phyloP scores from a whole-genome alignment of 2,888 invertebrate species.

The Microctonus hyperodae region DNA sequence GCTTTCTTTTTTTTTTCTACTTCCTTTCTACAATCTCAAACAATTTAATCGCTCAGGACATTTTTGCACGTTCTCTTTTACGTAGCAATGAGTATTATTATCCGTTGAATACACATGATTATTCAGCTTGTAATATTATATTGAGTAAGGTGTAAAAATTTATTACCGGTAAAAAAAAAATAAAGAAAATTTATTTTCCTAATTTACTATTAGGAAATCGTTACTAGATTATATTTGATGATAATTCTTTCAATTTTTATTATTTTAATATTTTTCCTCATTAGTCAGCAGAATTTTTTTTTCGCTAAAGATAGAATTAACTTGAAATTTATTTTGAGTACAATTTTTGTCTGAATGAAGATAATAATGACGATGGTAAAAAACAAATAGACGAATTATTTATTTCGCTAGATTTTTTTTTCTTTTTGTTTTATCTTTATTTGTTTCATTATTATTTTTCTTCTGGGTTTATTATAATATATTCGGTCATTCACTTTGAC shows the following conservation, averaged over 20 bases:
- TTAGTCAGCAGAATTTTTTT: background rate
- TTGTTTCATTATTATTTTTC: background rate
- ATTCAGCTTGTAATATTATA: too few species aligned
- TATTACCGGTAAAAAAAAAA: too few species aligned
- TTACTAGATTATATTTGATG: too few species aligned
- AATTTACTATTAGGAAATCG: too few species aligned
- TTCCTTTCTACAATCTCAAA: background rate
- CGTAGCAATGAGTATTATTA: background rate
- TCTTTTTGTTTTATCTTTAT: background rate
- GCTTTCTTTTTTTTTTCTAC: background rate
- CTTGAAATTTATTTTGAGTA: background rate
- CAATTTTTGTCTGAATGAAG: background rate
- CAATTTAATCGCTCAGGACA: background rate
- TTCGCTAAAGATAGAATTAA: background rate
- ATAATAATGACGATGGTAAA: background rate
- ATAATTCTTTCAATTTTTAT: background rate
- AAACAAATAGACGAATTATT: background rate
- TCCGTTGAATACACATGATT: background rate
- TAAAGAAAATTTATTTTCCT: too few species aligned
- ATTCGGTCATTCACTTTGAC: conserved; percentile 8
- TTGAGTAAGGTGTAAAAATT: too few species aligned
- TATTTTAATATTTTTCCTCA: background rate
- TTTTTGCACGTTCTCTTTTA: background rate
- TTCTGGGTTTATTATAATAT: background rate
- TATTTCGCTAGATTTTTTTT: background rate